Conservation (phyloP, 1,140 invertebrate genomes). For the Leptinotarsa defecta region DNA sequence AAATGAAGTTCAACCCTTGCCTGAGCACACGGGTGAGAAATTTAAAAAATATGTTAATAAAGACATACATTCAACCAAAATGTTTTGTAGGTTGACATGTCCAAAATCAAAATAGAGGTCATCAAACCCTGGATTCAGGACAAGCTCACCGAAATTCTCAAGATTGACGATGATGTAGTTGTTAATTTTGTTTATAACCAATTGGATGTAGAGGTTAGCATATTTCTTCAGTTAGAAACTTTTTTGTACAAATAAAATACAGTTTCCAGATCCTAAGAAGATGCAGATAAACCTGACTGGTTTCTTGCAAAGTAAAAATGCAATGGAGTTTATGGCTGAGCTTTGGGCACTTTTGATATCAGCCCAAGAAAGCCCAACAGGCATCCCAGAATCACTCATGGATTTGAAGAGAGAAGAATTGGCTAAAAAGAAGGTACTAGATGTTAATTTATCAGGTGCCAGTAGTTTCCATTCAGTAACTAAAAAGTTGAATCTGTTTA, state of each 20-base stretch:
- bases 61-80: neutral
- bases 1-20: conserved; percentile 96
- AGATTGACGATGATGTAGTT: conserved; percentile 97
- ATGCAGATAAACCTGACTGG: conserved; percentile 99
- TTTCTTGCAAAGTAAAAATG: conserved; percentile 97
- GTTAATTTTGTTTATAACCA: conserved; percentile 99
- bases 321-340: conserved; percentile 95
- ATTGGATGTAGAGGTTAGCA: conserved; percentile 86
- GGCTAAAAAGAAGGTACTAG: conserved; percentile 74
- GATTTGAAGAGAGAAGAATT: conserved; percentile 98
- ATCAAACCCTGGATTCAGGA: conserved; percentile 99
- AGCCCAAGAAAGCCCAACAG: conserved; percentile 91
- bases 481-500: too few relatives aligned
- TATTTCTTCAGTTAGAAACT: too few relatives aligned
- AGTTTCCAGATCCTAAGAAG: conserved; percentile 95
- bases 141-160: conserved; percentile 92
- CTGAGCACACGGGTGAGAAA: conserved; percentile 80
- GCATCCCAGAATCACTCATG: conserved; percentile 90
- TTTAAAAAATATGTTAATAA: neutral
- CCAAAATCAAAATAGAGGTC: conserved; percentile 96
- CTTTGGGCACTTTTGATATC: conserved; percentile 94
- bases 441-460: neutral
- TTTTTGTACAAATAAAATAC: conserved; percentile 24
- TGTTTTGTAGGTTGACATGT: conserved; percentile 88
- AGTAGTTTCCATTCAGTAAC: too few relatives aligned